A percentile compares a stretch with the other conserved stretches of the same genome.
These are phyloP conservation scores for Malachius bipustulatus DNA, from an alignment of 2,888 invertebrate genomes.

Conservation along the genomic window DNA sequence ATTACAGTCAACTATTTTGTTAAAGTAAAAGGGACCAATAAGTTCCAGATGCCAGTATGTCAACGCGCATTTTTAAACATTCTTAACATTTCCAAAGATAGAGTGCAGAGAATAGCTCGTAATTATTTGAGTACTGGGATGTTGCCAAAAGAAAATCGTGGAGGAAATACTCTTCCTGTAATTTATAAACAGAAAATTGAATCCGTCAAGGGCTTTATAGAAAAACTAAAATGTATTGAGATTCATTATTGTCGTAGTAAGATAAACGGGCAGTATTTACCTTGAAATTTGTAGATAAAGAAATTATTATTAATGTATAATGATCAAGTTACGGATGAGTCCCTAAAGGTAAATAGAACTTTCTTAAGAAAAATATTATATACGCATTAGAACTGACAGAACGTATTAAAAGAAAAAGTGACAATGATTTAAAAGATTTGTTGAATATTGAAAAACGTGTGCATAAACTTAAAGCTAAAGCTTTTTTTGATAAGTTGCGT, in stretches of 20 bases:
- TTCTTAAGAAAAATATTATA: neutral
- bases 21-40: neutral
- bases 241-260: slow-evolving; percentile 1
- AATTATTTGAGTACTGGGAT: slow-evolving; percentile 1
- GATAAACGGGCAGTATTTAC: neutral
- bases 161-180: neutral
- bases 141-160: slow-evolving; percentile 1
- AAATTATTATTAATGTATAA: slow-evolving; percentile 1
- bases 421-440: neutral
- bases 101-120: slow-evolving; percentile 1
- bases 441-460: neutral
- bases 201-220: neutral
- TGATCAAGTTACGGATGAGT: neutral
- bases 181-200: neutral
- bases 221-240: slow-evolving; percentile 1
- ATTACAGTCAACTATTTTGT: too few species aligned
- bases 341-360: neutral
- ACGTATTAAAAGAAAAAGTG: neutral
- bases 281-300: neutral
- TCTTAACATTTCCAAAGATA: neutral
- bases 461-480: neutral
- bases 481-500: neutral
- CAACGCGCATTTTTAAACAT: neutral
- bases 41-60: neutral
- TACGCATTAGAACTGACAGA: slow-evolving; percentile 1